Evolutionary conservation across 2,888 invertebrate genomes (phyloP), one percentile per base, ranked within the genome.

Genomic region (Pammene aurita): DNA sequence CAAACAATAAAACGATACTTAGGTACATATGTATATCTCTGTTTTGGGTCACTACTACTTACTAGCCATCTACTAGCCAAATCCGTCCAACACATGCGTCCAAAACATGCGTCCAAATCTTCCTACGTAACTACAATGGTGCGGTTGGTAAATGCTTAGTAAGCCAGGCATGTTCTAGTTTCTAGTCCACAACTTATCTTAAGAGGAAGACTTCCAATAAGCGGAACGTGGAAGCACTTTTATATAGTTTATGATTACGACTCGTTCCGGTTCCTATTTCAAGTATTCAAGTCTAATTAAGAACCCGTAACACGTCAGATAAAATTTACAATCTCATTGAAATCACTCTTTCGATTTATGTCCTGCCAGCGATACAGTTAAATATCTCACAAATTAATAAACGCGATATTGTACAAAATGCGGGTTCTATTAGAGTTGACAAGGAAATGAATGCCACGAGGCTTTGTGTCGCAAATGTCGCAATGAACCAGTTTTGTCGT

Each of bases 371-470:
- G 26, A 26, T 26, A 26, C 26, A 26, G 26, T 26, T 26, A 26
- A 26, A 26, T n/a, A 35, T 35, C 38, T 10, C 72, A 72, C 76
- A 74, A 75, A 73, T 74, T 73, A 74, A 75, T 75, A 74, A 76
- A 76, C 73, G 71, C 67, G 73, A 69, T 71, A 58, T 60, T 62
- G 67, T 56, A 68, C 70, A 72, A 74, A 76, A 76, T 75, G 77
- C 71, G 75, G 71, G 73, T 72, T 71, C 73, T 76, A 76, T 78
- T 78, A 76, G 76, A 73, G 75, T 73, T 75, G 74, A 74, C 76
- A 78, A 78, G 77, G 80, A 83, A 82, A 82, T 79, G 76, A 78
- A 79, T 80, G 80, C 81, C 79, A 78, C 78, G 80, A 79, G 76
- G 75, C 73, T 78, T 76, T 73, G 74, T 80, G 80, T 82, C 78